phyloP scores from a whole-genome alignment of 2,113 vertebrate genomes.

The Ginglymostoma cirratum region DNA sequence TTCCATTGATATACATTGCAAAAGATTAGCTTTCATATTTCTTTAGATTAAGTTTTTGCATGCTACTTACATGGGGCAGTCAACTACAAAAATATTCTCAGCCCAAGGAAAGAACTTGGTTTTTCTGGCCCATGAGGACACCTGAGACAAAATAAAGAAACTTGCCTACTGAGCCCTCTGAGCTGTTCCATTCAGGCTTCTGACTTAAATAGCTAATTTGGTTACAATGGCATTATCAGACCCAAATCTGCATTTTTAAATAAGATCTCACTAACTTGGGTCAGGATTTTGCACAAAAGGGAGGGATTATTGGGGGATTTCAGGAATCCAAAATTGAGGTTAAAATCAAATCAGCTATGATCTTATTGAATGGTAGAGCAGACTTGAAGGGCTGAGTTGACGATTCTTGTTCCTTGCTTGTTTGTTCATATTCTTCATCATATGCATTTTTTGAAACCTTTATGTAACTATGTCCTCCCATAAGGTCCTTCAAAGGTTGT shows the following conservation, averaged over 20 bases:
- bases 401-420: too few relatives aligned
- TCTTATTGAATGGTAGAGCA: too few relatives aligned
- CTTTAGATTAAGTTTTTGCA: neutral
- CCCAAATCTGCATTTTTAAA: neutral
- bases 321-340: too few relatives aligned
- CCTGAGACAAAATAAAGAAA: neutral
- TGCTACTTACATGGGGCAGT: neutral
- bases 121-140: neutral
- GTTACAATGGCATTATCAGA: neutral
- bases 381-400: too few relatives aligned
- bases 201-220: neutral
- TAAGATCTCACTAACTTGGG: neutral
- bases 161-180: neutral
- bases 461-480: too few relatives aligned
- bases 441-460: too few relatives aligned
- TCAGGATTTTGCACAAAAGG: neutral
- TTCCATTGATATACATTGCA: neutral
- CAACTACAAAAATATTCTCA: neutral
- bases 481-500: too few relatives aligned
- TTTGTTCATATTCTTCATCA: too few relatives aligned
- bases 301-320: too few relatives aligned
- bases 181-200: neutral
- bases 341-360: too few relatives aligned
- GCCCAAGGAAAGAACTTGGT: neutral
- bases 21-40: neutral